Base-by-base conservation (phyloP, 2,797 vertebrate genomes). In the Amazonetta brasiliensis region DNA sequence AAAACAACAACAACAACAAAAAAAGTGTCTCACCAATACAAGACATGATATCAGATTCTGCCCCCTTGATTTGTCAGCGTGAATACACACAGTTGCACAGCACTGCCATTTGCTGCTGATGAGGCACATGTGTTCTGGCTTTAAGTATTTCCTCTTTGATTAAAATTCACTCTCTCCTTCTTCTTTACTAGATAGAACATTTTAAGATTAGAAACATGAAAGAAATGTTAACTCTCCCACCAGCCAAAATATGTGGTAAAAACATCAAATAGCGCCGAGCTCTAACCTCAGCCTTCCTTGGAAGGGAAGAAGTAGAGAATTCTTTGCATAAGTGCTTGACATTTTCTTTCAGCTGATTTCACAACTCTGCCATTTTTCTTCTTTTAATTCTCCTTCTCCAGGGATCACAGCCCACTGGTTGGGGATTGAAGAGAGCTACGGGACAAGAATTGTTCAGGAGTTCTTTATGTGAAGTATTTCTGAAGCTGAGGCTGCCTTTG, bases 311-410 rank as follows among this genome's bases (percentile, higher is more conserved):
- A 84, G 26, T 2, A 82, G 64, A 82, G 28, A 89, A 54, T 75
- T 77, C 56, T 80, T 85, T 89, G 46, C 59, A 80, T 56, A 89
- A 83, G 7, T 4, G 41, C 28, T 89, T 91, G 52, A 64, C 20
- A 31, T 85, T 90, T 64, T 76, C 4, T 94, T 80, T 83, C 69
- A 85, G 60, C 58, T 92, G 50, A 80, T 85, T 96, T 90, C 91
- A 48, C 78, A 93, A 33, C 30, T 80, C 56, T 12, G 56, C 52
- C 8, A 7, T 15, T 83, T 77, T 84, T 84, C 3, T 8, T 85
- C 30, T 25, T 54, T 67, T n/a, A 25, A 33, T 46, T 67, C 43
- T 20, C 37, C 63, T 44, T 44, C n/a, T 19, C 39, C 76, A 68
- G 85, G 48, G 39, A 71, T 72, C 72, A 63, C 71, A 83, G 28